Percentiles rank a stretch among this genome's conserved stretches.
Conservation (phyloP, 2,113 vertebrate genomes). For the Camelus bactrianus region DNA sequence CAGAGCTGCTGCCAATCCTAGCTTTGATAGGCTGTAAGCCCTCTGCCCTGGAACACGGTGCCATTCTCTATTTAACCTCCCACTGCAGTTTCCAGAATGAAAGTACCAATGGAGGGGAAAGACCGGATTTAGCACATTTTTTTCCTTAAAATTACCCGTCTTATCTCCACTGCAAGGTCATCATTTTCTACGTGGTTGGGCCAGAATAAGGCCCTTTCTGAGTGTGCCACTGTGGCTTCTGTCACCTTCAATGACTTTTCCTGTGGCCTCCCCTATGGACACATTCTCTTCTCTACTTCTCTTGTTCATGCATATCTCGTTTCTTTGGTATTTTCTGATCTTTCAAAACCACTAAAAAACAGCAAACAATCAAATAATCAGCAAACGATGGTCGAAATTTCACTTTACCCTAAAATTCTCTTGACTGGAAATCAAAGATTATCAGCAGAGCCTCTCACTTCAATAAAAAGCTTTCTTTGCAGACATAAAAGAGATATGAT, state of each 20-base stretch:
- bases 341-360: not conserved
- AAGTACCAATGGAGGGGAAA: not conserved
- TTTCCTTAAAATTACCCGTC: constrained; percentile 21
- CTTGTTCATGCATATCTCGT: not conserved
- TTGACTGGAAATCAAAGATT: constrained; percentile 4
- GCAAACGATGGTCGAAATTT: not conserved
- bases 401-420: not conserved
- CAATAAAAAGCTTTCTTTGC: not conserved
- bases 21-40: not conserved
- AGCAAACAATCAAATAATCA: not conserved
- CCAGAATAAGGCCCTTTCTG: not conserved
- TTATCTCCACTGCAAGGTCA: not conserved
- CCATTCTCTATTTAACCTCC: constrained; percentile 28
- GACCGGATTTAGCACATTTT: not conserved
- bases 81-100: not conserved
- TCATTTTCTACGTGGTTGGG: not conserved
- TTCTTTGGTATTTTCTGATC: constrained; percentile 23
- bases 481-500: not conserved
- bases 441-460: not conserved
- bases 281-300: not conserved
- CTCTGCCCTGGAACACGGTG: not conserved
- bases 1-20: not conserved
- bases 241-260: not conserved
- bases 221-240: not conserved
- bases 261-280: not conserved